Conservation (phyloP, 2,888 invertebrate genomes). For the Pharmacophagus antenor region DNA sequence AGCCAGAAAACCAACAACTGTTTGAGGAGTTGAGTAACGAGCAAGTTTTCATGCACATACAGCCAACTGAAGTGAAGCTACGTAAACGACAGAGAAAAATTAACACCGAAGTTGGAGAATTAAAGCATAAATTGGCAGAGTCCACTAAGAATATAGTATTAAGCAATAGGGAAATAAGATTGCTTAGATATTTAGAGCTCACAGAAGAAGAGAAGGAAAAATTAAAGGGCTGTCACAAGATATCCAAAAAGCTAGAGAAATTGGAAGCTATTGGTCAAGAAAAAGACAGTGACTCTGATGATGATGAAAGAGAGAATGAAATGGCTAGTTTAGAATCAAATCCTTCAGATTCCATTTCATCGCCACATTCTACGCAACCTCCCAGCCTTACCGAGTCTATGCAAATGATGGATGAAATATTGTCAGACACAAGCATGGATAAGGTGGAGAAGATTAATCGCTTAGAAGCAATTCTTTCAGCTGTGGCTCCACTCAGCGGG, state of each 20-base stretch:
- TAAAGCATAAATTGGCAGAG: slow-evolving; percentile 89
- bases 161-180: slow-evolving; percentile 94
- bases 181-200: slow-evolving; percentile 92
- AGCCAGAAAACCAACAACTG: slow-evolving; percentile 85
- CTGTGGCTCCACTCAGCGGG: slow-evolving; percentile 86
- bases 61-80: slow-evolving; percentile 91
- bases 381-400: slow-evolving; percentile 93
- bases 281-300: slow-evolving; percentile 88
- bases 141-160: slow-evolving; percentile 92
- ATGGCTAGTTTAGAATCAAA: slow-evolving; percentile 91
- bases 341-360: slow-evolving; percentile 87
- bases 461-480: slow-evolving; percentile 91
- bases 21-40: slow-evolving; percentile 93
- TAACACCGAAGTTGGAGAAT: slow-evolving; percentile 93
- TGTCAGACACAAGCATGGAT: slow-evolving; percentile 91
- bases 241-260: slow-evolving; percentile 94
- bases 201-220: slow-evolving; percentile 96
- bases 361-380: slow-evolving; percentile 88
- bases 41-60: slow-evolving; percentile 91
- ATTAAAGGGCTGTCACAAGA: slow-evolving; percentile 93
- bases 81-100: slow-evolving; percentile 94
- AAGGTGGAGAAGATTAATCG: slow-evolving; percentile 92
- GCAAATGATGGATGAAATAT: slow-evolving; percentile 92
- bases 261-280: slow-evolving; percentile 90
- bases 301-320: slow-evolving; percentile 86